phyloP scores from a whole-genome alignment of 2,113 vertebrate species.

The Eidolon helvum region DNA sequence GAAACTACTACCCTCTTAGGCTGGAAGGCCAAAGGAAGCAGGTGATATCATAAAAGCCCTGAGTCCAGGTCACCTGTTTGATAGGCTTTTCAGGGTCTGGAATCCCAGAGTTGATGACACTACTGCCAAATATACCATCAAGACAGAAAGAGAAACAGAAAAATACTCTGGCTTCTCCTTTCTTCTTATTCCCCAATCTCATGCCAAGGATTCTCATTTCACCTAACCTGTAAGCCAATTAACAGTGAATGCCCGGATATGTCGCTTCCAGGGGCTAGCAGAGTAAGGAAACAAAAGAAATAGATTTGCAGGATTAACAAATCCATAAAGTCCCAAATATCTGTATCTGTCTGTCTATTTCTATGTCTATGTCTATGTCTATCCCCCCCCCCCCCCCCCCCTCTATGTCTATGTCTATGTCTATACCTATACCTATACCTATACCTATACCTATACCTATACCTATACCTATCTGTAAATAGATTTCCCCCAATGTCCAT shows the following conservation, averaged over 20 bases:
- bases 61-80: neutral
- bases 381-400: no score
- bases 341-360: neutral
- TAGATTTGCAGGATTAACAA: neutral
- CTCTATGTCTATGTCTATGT: no score
- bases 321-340: neutral
- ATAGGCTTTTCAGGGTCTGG: neutral
- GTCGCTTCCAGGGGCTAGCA: neutral
- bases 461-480: neutral
- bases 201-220: neutral
- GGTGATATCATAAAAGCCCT: neutral
- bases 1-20: neutral
- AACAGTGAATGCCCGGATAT: neutral
- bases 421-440: no score
- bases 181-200: neutral
- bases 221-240: neutral
- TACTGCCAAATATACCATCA: neutral
- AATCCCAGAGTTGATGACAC: neutral
- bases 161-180: neutral
- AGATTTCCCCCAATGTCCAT: neutral
- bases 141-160: neutral
- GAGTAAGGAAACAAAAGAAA: neutral
- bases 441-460: neutral
- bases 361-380: neutral
- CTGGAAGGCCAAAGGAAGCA: neutral